A percentile compares a stretch with the other conserved stretches of the same genome.
phyloP scores from a whole-genome alignment of 2,797 vertebrate species.

The Enteromius thamalakanensis region DNA sequence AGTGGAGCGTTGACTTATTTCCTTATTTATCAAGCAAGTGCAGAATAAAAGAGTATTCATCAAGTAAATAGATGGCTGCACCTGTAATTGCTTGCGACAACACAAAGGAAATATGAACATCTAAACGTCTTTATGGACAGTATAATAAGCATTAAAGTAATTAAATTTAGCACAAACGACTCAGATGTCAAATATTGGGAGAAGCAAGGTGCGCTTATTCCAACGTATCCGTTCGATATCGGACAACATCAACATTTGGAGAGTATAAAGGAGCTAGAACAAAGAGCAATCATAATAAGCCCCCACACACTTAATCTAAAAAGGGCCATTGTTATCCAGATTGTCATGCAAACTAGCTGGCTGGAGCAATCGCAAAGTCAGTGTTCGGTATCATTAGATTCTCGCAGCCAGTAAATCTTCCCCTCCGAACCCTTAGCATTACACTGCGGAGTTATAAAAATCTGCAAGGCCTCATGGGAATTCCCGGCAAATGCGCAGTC shows the following conservation, averaged over 20 bases:
- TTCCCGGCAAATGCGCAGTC: conserved; percentile 68
- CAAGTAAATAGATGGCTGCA: conserved; percentile 96
- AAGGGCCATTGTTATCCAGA: conserved; percentile 45
- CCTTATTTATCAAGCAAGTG: conserved; percentile 98
- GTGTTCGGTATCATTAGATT: conserved; percentile 60
- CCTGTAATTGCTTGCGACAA: conserved; percentile 89
- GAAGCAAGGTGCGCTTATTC: conserved; percentile 47
- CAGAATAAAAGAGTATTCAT: conserved; percentile 89
- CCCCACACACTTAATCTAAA: conserved; percentile 43
- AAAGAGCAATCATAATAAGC: conserved; percentile 51
- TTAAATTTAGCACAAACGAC: conserved; percentile 87
- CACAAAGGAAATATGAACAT: conserved; percentile 86
- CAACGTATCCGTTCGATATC: conserved; percentile 14
- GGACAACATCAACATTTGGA: conserved; percentile 39
- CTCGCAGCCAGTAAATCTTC: conserved; percentile 67
- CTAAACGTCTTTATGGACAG: conserved; percentile 88
- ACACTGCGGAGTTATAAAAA: conserved; percentile 69
- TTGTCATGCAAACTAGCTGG: conserved; percentile 53
- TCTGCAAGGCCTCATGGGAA: conserved; percentile 66
- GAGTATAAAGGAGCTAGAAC: conserved; percentile 37
- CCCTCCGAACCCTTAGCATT: conserved; percentile 60
- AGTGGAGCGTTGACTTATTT: conserved; percentile 92
- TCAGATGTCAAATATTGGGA: conserved; percentile 78
- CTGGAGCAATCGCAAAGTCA: conserved; percentile 54
- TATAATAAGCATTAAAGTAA: conserved; percentile 92